phyloP scores from a whole-genome alignment of 2,113 vertebrate species.

The Apistogramma diplotaenia region DNA sequence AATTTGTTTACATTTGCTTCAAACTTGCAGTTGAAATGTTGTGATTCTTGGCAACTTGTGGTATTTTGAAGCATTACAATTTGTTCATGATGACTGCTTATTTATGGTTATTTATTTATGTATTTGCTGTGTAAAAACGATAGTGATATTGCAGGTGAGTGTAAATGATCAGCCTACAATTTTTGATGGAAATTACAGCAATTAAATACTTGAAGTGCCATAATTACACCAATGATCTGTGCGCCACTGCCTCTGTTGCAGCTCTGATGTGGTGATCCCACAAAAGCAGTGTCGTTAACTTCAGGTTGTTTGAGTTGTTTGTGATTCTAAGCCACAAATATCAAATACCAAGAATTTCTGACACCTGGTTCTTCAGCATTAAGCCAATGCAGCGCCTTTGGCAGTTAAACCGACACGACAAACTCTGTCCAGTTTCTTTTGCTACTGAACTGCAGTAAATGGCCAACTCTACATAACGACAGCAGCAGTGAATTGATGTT shows the following conservation, averaged over 20 bases:
- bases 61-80: background rate
- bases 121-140: background rate
- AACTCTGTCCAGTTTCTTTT: no score
- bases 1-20: background rate
- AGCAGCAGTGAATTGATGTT: no score
- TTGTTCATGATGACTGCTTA: background rate
- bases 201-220: background rate
- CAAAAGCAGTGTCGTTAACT: background rate
- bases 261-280: background rate
- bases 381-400: background rate
- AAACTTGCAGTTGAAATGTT: accelerated
- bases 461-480: no score
- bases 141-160: background rate
- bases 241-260: background rate
- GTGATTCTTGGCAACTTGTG: accelerated
- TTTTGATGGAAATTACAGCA: background rate
- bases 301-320: background rate
- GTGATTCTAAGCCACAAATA: background rate
- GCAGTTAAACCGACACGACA: background rate
- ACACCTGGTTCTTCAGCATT: background rate
- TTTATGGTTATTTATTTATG: background rate
- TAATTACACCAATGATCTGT: background rate
- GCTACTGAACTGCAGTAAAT: no score
- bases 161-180: background rate
- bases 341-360: background rate